These are phyloP conservation scores for Himalopsyche japonica DNA, from an alignment of 2,888 invertebrate genomes.

Conservation along the genomic window DNA sequence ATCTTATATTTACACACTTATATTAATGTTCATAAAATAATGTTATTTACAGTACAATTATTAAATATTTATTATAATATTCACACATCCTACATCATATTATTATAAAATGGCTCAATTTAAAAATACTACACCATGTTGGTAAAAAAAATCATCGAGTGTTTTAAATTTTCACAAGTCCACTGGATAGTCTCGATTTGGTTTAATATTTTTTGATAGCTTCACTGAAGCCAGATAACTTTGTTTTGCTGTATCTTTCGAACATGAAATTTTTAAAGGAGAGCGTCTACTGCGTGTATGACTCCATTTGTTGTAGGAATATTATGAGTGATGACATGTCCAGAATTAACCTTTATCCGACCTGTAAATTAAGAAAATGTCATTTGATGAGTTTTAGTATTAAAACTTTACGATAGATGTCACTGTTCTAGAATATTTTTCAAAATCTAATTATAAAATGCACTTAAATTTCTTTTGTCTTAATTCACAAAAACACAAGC, in stretches of 20 bases:
- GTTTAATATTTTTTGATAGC: conserved; percentile 18
- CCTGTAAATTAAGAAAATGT: conserved; percentile 58
- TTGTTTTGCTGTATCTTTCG: conserved; percentile 5
- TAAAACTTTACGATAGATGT: no score
- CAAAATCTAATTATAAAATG: no score
- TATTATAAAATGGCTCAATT: conserved; percentile 23
- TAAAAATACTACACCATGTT: conserved; percentile 1
- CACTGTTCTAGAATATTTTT: no score
- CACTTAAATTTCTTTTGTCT: no score
- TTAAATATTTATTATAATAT: conserved; percentile 7
- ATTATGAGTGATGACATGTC: conserved; percentile 79
- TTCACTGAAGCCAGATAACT: conserved; percentile 39
- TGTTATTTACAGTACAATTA: conserved; percentile 22
- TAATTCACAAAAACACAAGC: no score
- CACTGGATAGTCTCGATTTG: neutral
- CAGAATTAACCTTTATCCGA: conserved; percentile 82
- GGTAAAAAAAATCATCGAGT: neutral
- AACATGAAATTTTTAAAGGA: conserved; percentile 54
- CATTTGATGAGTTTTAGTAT: no score
- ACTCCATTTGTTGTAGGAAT: conserved; percentile 88
- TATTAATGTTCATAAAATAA: conserved; percentile 1
- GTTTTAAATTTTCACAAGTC: neutral
- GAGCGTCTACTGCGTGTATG: conserved; percentile 78
- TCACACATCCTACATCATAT: conserved; percentile 11
- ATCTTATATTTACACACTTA: conserved; percentile 27